Conservation (phyloP, 2,797 vertebrate genomes). For the Lepilemur septentrionalis region DNA sequence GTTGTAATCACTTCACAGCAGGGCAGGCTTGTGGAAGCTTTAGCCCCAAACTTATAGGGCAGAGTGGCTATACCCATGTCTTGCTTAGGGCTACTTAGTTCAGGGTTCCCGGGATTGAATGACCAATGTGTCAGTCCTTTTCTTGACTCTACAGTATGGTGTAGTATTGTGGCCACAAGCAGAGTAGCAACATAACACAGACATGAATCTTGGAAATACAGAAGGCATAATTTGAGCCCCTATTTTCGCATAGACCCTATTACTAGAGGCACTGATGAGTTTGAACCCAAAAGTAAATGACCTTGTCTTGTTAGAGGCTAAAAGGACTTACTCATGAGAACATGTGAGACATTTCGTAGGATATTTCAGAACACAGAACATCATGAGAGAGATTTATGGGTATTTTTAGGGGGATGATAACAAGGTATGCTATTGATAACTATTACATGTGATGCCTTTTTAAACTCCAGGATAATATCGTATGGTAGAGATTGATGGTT, state of each 20-base stretch:
- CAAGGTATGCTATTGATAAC: not conserved
- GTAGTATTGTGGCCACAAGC: not conserved
- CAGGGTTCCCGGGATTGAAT: not conserved
- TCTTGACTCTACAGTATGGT: not conserved
- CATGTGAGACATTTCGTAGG: not conserved
- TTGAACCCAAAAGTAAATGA: not conserved
- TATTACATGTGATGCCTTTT: not conserved
- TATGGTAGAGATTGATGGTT: not conserved
- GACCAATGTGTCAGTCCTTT: not conserved
- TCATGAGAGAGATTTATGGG: not conserved
- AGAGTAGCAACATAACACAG: not conserved
- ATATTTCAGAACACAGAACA: not conserved
- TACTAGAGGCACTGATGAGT: not conserved
- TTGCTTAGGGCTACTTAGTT: not conserved
- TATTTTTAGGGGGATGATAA: not conserved
- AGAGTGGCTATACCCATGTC: not conserved
- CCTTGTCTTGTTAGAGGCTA: not conserved
- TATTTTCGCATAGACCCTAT: not conserved
- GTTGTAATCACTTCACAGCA: not conserved
- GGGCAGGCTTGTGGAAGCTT: not conserved
- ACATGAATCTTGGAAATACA: not conserved
- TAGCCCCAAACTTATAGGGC: not conserved
- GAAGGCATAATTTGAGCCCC: not conserved
- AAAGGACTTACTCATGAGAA: not conserved
- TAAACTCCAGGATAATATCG: not conserved